Conservation (phyloP, 2,113 vertebrate genomes). For the Aspidoscelis tigris region DNA sequence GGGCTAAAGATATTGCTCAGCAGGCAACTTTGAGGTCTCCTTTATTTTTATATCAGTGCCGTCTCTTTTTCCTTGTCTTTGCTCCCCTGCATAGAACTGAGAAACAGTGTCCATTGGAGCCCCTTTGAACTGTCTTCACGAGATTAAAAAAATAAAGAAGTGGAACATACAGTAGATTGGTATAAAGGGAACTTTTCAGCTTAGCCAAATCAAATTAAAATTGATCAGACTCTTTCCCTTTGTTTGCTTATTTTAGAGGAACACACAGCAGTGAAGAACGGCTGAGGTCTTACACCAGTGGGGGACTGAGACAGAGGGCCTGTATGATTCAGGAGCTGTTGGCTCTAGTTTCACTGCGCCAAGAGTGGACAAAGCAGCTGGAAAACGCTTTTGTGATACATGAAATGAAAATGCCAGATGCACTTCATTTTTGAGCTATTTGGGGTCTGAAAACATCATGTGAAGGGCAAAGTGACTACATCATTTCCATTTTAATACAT, state of each 20-base stretch:
- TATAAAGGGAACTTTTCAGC: conserved; percentile 41
- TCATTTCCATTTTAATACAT: too few species aligned
- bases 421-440: conserved; percentile 12
- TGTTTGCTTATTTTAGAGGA: conserved; percentile 57
- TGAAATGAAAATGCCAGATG: conserved; percentile 55
- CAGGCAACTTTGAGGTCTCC: not conserved
- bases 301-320: conserved; percentile 41
- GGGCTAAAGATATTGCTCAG: not conserved
- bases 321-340: conserved; percentile 57
- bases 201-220: conserved; percentile 52
- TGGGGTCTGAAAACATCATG: conserved; percentile 26
- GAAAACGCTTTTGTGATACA: conserved; percentile 54
- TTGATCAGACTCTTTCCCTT: conserved; percentile 18
- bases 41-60: not conserved
- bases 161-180: conserved; percentile 36
- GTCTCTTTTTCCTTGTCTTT: not conserved
- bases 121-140: not conserved
- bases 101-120: not conserved
- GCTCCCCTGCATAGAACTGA: not conserved
- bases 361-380: conserved; percentile 58
- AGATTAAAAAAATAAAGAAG: conserved; percentile 35
- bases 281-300: conserved; percentile 12
- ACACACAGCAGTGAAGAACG: conserved; percentile 25
- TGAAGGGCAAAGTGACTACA: conserved; percentile 1
- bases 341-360: conserved; percentile 56